Evolutionary conservation across 2,888 invertebrate species (phyloP).

Genomic region (Lasioglossum figueresi): DNA sequence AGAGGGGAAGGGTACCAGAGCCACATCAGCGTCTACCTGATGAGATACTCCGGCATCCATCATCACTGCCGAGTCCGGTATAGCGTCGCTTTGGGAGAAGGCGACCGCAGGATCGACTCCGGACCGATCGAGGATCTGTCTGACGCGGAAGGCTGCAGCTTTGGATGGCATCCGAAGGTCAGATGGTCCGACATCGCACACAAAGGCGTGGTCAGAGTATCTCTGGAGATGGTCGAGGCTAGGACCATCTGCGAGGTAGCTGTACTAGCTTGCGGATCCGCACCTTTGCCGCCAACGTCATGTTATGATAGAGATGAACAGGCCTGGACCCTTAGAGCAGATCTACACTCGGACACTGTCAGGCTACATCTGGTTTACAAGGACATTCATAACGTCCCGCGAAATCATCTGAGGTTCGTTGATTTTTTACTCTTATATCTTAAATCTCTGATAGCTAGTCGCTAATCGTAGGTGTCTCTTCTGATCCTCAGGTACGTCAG

Average conservation of each 20-base stretch:
- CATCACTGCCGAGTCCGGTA: constrained; percentile 91
- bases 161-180: constrained; percentile 89
- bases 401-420: constrained; percentile 88
- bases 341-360: constrained; percentile 91
- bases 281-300: constrained; percentile 86
- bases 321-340: constrained; percentile 91
- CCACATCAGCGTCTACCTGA: constrained; percentile 86
- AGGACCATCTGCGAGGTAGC: constrained; percentile 88
- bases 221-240: constrained; percentile 90
- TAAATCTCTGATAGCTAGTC: background rate
- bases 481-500: constrained; percentile 85
- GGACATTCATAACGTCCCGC: constrained; percentile 91
- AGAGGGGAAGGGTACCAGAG: constrained; percentile 69
- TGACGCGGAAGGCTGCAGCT: constrained; percentile 89
- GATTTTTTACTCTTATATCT: background rate
- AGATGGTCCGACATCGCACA: constrained; percentile 86
- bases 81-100: constrained; percentile 89
- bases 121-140: constrained; percentile 89
- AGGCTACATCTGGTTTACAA: constrained; percentile 90
- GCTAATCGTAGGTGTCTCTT: background rate
- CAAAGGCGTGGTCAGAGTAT: constrained; percentile 88
- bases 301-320: constrained; percentile 93
- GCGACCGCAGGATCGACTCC: constrained; percentile 88
- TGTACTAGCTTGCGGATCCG: constrained; percentile 85
- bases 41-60: constrained; percentile 92